Conservation (phyloP, 2,113 vertebrate genomes). For the Phalacrocorax aristotelis region DNA sequence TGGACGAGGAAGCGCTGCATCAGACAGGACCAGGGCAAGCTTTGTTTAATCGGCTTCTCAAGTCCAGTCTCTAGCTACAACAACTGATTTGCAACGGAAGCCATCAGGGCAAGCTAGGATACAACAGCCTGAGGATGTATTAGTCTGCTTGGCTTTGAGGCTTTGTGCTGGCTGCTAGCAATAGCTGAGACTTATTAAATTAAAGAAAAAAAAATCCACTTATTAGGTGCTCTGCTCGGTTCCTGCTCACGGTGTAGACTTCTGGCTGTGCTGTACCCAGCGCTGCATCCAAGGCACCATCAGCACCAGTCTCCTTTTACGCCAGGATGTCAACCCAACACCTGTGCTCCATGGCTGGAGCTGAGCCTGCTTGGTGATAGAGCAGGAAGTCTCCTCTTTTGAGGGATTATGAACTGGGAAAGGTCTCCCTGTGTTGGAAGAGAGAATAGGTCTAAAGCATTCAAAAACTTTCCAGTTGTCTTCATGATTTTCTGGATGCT, state of each 20-base stretch:
- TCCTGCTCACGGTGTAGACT: not conserved
- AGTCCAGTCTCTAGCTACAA: not conserved
- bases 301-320: not conserved
- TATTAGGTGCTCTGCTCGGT: not conserved
- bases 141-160: slow-evolving; percentile 49
- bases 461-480: not conserved
- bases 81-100: slow-evolving; percentile 44
- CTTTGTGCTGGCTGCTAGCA: not conserved
- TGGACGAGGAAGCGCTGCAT: not conserved
- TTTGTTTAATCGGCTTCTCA: slow-evolving; percentile 54
- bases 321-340: not conserved
- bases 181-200: slow-evolving; percentile 40
- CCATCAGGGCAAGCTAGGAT: slow-evolving; percentile 1
- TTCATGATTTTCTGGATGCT: not conserved
- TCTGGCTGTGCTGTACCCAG: not conserved
- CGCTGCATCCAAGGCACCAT: not conserved
- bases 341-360: slow-evolving; percentile 9
- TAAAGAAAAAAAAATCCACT: not conserved
- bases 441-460: not conserved
- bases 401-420: slow-evolving; percentile 10
- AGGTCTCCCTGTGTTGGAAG: not conserved
- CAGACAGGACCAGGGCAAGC: not conserved
- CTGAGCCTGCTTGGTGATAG: slow-evolving; percentile 18
- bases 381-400: slow-evolving; percentile 30
- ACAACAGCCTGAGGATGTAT: slow-evolving; percentile 48